These are phyloP conservation scores for Notarius quadriscutis DNA, from an alignment of 2,113 vertebrate genomes.

Conservation along the genomic window DNA sequence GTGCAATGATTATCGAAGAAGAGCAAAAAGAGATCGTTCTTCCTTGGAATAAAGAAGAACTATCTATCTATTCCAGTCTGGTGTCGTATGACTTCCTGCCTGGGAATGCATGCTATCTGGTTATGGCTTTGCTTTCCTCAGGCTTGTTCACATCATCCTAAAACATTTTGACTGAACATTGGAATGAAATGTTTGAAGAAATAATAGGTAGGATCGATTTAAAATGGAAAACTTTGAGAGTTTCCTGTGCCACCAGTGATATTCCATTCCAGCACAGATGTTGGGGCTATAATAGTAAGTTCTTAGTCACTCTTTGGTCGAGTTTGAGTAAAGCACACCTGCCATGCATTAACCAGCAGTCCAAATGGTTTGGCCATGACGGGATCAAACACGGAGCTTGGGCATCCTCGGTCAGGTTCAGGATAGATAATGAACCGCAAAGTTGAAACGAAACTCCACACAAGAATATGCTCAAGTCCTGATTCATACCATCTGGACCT, in stretches of 20 bases:
- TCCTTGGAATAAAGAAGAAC: not conserved
- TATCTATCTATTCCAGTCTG: not conserved
- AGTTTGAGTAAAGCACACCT: conserved; percentile 33
- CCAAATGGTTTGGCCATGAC: conserved; percentile 50
- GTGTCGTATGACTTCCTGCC: conserved; percentile 23
- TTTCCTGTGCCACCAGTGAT: not conserved
- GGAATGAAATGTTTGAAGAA: not conserved
- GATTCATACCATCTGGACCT: conserved; percentile 59
- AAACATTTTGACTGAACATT: not conserved
- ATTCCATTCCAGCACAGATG: not conserved
- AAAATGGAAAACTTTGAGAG: not conserved
- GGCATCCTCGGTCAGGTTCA: conserved; percentile 37
- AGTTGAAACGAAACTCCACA: conserved; percentile 49
- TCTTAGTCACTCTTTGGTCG: conserved; percentile 36
- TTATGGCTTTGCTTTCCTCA: not conserved
- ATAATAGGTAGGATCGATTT: not conserved
- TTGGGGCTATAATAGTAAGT: not conserved
- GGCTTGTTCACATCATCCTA: conserved; percentile 20
- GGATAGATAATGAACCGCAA: conserved; percentile 49
- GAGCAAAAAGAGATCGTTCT: conserved; percentile 47
- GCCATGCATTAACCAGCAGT: conserved; percentile 39
- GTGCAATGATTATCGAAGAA: conserved; percentile 24
- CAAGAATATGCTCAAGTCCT: conserved; percentile 33
- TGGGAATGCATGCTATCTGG: conserved; percentile 24
- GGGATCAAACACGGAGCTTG: conserved; percentile 39